phyloP scores from a whole-genome alignment of 2,888 invertebrate genomes.

The Liodrosophila aerea region DNA sequence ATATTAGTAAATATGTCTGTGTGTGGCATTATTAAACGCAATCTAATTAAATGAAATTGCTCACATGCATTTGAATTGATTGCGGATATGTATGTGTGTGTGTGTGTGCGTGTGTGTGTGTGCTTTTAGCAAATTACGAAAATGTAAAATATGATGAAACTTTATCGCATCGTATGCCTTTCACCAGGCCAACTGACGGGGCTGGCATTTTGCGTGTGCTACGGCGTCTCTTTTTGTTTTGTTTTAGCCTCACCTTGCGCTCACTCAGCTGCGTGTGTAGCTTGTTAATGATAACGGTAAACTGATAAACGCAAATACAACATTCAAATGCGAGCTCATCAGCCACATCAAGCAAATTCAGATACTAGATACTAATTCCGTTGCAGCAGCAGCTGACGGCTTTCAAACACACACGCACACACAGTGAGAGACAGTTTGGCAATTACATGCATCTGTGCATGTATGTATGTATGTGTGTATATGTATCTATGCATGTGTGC shows the following conservation, averaged over 20 bases:
- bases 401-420: background rate
- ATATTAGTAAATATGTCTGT: conserved; percentile 15
- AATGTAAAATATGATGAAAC: conserved; percentile 71
- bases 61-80: conserved; percentile 47
- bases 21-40: conserved; percentile 69
- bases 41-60: conserved; percentile 73
- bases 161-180: conserved; percentile 67
- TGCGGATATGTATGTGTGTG: conserved; percentile 12
- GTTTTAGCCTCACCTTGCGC: conserved; percentile 13
- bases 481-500: too few species aligned
- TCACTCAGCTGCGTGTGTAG: conserved; percentile 62
- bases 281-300: conserved; percentile 74
- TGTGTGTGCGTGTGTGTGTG: conserved; percentile 23
- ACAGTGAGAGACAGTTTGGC: background rate
- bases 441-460: conserved; percentile 1
- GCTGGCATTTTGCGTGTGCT: conserved; percentile 40
- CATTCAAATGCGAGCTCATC: conserved; percentile 47
- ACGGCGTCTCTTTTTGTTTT: conserved; percentile 13
- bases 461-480: too few species aligned
- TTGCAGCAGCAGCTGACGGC: conserved; percentile 11
- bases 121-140: conserved; percentile 73
- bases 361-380: conserved; percentile 1
- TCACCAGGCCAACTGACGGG: conserved; percentile 53
- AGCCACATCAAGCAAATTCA: conserved; percentile 23
- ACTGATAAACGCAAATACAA: conserved; percentile 60